Conservation (phyloP, 2,888 invertebrate species). For the Acheta domesticus region DNA sequence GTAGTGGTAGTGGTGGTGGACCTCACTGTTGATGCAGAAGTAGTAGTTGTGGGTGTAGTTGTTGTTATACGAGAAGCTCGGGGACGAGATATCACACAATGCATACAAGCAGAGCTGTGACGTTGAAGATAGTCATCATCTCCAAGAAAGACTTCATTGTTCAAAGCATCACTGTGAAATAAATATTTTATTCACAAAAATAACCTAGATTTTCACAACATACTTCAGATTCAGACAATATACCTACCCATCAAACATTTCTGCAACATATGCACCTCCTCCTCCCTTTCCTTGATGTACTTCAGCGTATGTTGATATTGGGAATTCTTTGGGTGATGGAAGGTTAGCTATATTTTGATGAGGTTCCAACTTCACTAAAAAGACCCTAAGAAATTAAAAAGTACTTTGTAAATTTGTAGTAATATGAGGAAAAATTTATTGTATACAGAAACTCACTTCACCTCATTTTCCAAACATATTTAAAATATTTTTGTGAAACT, state of each 20-base stretch:
- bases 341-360: constrained; percentile 63
- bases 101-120: constrained; percentile 46
- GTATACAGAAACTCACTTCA: too few species aligned
- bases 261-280: constrained; percentile 78
- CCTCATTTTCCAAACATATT: too few species aligned
- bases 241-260: constrained; percentile 69
- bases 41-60: constrained; percentile 21
- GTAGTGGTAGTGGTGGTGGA: neutral
- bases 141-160: constrained; percentile 69
- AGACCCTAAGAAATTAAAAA: constrained; percentile 54
- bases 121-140: constrained; percentile 54
- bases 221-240: constrained; percentile 37
- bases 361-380: constrained; percentile 67
- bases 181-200: constrained; percentile 26
- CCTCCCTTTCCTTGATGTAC: constrained; percentile 64
- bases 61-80: constrained; percentile 43
- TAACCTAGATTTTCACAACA: neutral
- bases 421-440: too few species aligned
- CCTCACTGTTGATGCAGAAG: constrained; percentile 1
- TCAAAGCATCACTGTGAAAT: constrained; percentile 55
- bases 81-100: constrained; percentile 50
- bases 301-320: constrained; percentile 67
- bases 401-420: neutral
- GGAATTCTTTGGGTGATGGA: constrained; percentile 65
- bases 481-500: too few species aligned